phyloP scores from a whole-genome alignment of 2,113 vertebrate species.

The Pogonocichla stellata region DNA sequence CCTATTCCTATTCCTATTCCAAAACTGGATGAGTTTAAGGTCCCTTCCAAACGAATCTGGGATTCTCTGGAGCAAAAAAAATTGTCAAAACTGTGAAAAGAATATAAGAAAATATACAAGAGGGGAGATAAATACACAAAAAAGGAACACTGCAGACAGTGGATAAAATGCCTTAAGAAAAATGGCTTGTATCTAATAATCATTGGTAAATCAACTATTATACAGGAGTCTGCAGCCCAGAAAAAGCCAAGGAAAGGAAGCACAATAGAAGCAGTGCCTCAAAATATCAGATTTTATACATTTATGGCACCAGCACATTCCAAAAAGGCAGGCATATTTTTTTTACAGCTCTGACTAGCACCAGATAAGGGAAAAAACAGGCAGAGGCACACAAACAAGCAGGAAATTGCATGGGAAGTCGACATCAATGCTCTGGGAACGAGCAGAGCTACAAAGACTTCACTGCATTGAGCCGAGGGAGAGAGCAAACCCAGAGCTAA shows the following conservation, averaged over 20 bases:
- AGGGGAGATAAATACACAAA: not conserved
- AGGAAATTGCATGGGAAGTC: constrained; percentile 11
- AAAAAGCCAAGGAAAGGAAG: not conserved
- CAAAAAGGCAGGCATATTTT: not conserved
- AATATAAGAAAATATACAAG: not conserved
- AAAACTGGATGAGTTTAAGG: fast-evolving
- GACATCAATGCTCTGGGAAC: not conserved
- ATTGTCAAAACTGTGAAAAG: not conserved
- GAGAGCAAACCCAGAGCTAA: not conserved
- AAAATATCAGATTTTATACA: not conserved
- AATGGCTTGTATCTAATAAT: not conserved
- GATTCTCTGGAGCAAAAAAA: not conserved
- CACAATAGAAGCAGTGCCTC: not conserved
- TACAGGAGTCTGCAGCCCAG: not conserved
- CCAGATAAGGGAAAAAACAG: constrained; percentile 2
- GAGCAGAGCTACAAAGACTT: constrained; percentile 11
- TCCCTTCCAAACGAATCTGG: not conserved
- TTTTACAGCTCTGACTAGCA: not conserved
- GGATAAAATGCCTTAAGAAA: not conserved
- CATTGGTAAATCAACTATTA: not conserved
- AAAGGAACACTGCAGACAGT: not conserved
- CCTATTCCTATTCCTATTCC: no score
- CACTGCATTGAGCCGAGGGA: not conserved
- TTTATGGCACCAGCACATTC: not conserved
- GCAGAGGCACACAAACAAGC: not conserved